A percentile compares a stretch with the other conserved stretches of the same genome.
These are phyloP conservation scores for Elysia crispata DNA, from an alignment of 2,888 invertebrate genomes.

Conservation along the genomic window DNA sequence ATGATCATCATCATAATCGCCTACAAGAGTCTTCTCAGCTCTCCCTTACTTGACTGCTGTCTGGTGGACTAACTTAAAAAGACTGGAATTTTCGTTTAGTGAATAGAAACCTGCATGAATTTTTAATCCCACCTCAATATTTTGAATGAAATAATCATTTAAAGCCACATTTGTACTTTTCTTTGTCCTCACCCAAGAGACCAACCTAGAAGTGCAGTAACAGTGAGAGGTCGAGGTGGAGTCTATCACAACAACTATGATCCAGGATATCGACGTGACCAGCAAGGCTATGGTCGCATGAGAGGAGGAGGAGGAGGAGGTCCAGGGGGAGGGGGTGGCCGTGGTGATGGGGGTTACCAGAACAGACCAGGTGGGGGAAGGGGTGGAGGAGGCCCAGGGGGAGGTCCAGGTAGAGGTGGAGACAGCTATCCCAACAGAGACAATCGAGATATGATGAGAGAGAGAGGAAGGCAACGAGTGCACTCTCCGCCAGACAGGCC, in stretches of 20 bases:
- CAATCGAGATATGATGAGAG: conserved; percentile 12
- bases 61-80: too few species aligned
- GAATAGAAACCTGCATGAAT: too few species aligned
- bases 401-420: background rate
- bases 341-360: conserved; percentile 30
- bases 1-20: too few species aligned
- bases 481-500: conserved; percentile 45
- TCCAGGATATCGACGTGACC: conserved; percentile 17
- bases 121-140: too few species aligned
- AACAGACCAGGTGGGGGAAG: conserved; percentile 25
- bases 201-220: conserved; percentile 60
- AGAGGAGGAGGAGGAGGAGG: conserved; percentile 11
- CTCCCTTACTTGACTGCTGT: too few species aligned
- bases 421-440: conserved; percentile 23
- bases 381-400: background rate
- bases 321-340: conserved; percentile 4
- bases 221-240: conserved; percentile 48
- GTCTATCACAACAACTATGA: conserved; percentile 25
- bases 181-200: conserved; percentile 53
- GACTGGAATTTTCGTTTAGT: too few species aligned
- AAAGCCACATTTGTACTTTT: too few species aligned
- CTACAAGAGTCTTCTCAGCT: too few species aligned
- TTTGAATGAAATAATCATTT: too few species aligned
- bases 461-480: conserved; percentile 18
- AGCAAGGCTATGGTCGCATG: conserved; percentile 36